phyloP scores from a whole-genome alignment of 2,888 invertebrate species.

The Lutraria lutraria region DNA sequence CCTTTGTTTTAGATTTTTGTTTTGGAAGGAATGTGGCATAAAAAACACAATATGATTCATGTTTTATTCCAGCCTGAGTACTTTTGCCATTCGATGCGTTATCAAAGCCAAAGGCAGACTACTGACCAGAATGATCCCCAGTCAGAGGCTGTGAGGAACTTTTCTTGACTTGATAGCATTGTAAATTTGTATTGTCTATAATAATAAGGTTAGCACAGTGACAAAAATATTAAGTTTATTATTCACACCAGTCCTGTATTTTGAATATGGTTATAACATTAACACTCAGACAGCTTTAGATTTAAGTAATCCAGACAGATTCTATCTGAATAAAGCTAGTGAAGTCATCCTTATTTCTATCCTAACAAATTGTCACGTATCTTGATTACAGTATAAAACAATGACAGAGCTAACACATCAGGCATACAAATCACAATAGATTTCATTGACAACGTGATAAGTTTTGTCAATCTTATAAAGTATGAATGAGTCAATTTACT shows the following conservation, averaged over 20 bases:
- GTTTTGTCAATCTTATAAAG: not conserved
- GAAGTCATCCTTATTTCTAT: not conserved
- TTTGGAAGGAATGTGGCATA: too few relatives aligned
- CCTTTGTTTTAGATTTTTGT: not conserved
- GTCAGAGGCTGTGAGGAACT: too few relatives aligned
- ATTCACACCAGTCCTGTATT: not conserved
- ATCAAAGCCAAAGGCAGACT: too few relatives aligned
- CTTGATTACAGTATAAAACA: not conserved
- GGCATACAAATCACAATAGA: not conserved
- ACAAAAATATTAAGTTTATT: too few relatives aligned
- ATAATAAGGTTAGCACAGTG: too few relatives aligned
- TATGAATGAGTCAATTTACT: not conserved
- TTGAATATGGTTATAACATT: not conserved
- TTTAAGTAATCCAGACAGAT: conserved; percentile 4
- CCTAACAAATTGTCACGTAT: not conserved
- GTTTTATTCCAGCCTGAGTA: too few relatives aligned
- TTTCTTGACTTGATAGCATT: too few relatives aligned
- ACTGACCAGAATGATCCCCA: too few relatives aligned
- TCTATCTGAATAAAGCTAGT: not conserved
- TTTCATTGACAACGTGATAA: not conserved
- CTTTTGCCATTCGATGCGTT: too few relatives aligned
- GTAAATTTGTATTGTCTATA: too few relatives aligned
- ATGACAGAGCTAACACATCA: not conserved
- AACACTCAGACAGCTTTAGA: not conserved
- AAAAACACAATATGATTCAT: too few relatives aligned